Evolutionary conservation across 2,113 vertebrate species (phyloP).

Genomic region (Marcusenius ussheri): DNA sequence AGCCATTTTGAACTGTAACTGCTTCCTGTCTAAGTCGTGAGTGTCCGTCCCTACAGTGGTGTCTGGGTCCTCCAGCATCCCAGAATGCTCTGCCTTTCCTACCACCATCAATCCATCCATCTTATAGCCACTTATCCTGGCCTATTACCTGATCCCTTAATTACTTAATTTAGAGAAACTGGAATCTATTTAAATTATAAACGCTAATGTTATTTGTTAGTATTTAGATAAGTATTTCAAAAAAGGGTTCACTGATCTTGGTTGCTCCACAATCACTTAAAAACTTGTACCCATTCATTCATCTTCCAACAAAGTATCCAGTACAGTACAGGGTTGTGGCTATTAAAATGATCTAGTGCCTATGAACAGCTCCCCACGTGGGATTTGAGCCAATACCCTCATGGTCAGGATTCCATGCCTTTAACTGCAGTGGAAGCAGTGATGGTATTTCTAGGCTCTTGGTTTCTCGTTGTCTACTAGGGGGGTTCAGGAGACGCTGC

Average conservation of each 20-base stretch:
- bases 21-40: constrained; percentile 83
- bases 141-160: not conserved
- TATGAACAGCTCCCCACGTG: not conserved
- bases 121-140: not conserved
- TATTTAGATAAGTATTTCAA: not conserved
- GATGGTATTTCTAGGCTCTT: not conserved
- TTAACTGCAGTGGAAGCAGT: not conserved
- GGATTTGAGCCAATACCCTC: not conserved
- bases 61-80: not conserved
- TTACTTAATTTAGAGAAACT: not conserved
- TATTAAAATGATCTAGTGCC: not conserved
- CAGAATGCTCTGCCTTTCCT: not conserved
- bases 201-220: not conserved
- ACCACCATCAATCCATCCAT: not conserved
- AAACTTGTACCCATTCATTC: not conserved
- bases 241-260: not conserved
- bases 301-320: not conserved
- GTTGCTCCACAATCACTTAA: not conserved
- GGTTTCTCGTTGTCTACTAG: constrained; percentile 48
- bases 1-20: constrained; percentile 92
- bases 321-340: not conserved
- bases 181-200: not conserved
- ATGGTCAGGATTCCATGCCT: not conserved
- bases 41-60: constrained; percentile 27
- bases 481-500: constrained; percentile 86